Conservation (phyloP, 2,113 vertebrate genomes). For the Cynopterus brachyotis region DNA sequence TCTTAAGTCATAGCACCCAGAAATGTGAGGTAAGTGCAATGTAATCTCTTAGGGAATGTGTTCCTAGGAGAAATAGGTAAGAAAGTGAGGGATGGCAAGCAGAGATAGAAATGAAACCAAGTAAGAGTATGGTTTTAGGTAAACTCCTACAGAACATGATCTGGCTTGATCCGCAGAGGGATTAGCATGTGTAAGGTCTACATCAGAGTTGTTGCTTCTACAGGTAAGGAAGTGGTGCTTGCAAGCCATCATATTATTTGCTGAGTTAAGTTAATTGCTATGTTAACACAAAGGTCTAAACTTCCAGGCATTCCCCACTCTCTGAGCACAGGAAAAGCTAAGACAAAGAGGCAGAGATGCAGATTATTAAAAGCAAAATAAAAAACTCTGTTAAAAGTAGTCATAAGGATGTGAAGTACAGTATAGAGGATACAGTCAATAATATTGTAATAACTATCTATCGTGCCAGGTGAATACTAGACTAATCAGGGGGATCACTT, state of each 20-base stretch:
- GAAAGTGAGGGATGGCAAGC: background rate
- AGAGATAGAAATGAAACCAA: background rate
- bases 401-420: too few relatives aligned
- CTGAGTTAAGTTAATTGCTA: too few relatives aligned
- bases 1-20: background rate
- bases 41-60: background rate
- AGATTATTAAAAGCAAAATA: background rate
- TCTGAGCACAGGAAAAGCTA: background rate
- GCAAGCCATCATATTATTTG: background rate
- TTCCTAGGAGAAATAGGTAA: background rate
- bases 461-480: too few relatives aligned
- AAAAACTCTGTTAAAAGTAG: background rate
- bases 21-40: background rate
- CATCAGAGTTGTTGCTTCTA: background rate
- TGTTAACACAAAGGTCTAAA: too few relatives aligned
- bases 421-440: too few relatives aligned
- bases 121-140: background rate
- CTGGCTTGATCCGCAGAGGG: accelerated
- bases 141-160: background rate
- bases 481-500: too few relatives aligned
- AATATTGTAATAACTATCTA: too few relatives aligned
- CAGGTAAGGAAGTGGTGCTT: background rate
- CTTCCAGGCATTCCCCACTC: too few relatives aligned
- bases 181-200: accelerated
- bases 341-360: background rate